These are phyloP conservation scores for Choristoneura fumiferana DNA, from an alignment of 1,140 invertebrate genomes.

Conservation along the genomic window DNA sequence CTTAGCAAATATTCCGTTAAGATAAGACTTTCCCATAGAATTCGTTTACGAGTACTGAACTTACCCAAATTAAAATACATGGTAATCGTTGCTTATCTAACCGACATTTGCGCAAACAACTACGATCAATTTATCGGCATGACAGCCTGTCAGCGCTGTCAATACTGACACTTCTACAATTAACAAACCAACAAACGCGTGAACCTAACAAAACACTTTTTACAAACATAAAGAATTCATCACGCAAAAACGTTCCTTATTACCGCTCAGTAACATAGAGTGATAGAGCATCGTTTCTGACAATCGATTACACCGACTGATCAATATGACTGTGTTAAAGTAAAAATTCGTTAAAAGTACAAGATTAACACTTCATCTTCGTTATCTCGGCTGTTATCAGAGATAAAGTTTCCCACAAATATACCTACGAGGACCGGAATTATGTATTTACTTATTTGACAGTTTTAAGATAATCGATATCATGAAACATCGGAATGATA, in stretches of 20 bases:
- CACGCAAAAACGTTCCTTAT: constrained; percentile 45
- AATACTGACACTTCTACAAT: constrained; percentile 73
- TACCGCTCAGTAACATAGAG: neutral
- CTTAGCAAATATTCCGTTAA: constrained; percentile 36
- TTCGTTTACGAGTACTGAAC: constrained; percentile 24
- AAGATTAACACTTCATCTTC: constrained; percentile 75
- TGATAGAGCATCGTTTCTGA: neutral
- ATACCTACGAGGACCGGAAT: constrained; percentile 44
- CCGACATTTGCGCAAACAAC: constrained; percentile 72
- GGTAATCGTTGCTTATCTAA: constrained; percentile 69
- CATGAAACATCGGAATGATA: constrained; percentile 47
- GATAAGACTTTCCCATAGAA: constrained; percentile 28
- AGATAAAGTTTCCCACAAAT: constrained; percentile 53
- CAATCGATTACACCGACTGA: constrained; percentile 4
- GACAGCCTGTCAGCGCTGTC: constrained; percentile 73
- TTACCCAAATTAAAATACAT: constrained; percentile 67
- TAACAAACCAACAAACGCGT: constrained; percentile 66
- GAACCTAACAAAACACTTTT: constrained; percentile 51
- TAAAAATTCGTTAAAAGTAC: constrained; percentile 70
- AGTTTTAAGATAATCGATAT: constrained; percentile 46
- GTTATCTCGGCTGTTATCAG: constrained; percentile 66
- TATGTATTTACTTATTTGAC: constrained; percentile 64
- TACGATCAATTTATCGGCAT: constrained; percentile 70
- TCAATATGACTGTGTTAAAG: constrained; percentile 34
- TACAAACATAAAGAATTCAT: constrained; percentile 20